Evolutionary conservation across 2,797 vertebrate genomes (phyloP).

Genomic region (Halcyon smyrnensis): DNA sequence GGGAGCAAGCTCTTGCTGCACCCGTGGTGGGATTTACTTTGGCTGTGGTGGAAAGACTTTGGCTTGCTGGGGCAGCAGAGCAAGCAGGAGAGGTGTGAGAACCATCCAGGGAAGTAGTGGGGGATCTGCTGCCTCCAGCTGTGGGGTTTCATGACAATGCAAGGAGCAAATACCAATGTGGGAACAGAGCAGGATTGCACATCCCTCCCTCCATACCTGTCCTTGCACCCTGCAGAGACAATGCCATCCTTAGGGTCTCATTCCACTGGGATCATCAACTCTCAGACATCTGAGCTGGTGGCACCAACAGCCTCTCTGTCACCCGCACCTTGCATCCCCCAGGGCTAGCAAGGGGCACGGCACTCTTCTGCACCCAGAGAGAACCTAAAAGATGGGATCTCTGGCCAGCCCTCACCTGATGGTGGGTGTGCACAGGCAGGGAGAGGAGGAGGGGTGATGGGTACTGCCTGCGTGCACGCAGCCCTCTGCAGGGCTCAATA

Average conservation of each 20-base stretch:
- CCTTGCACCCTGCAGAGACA: not conserved
- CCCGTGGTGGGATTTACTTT: not conserved
- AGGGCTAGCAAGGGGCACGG: not conserved
- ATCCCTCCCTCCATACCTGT: not conserved
- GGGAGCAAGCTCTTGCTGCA: not conserved
- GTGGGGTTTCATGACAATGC: not conserved
- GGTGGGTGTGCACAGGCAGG: fast-evolving
- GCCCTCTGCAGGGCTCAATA: conserved; percentile 14
- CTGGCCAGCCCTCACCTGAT: fast-evolving
- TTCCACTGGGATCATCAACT: not conserved
- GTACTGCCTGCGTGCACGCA: not conserved
- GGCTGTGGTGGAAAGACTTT: not conserved
- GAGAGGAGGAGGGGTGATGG: not conserved
- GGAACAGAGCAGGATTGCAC: too few species aligned
- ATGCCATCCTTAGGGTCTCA: not conserved
- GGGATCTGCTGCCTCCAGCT: not conserved
- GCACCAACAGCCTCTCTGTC: not conserved
- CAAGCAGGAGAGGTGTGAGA: fast-evolving
- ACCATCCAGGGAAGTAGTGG: not conserved
- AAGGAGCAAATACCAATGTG: not conserved
- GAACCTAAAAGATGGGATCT: not conserved
- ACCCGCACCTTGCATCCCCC: fast-evolving
- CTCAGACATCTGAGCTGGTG: not conserved
- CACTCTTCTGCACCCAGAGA: not conserved
- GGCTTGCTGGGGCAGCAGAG: not conserved